phyloP scores from a whole-genome alignment of 1,140 invertebrate genomes.

The Berghia stephanieae region DNA sequence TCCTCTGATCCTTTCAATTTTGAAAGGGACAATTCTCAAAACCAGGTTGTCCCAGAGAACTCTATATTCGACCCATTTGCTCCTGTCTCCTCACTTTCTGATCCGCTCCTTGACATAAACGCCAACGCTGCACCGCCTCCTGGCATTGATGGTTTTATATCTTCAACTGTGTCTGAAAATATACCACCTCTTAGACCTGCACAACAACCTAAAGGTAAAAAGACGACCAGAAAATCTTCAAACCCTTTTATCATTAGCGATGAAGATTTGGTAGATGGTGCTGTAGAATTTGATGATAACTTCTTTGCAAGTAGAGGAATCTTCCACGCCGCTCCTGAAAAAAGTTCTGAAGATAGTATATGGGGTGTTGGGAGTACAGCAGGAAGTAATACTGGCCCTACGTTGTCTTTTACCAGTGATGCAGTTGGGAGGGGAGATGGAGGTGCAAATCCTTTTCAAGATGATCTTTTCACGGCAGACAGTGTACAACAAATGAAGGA shows the following conservation, averaged over 20 bases:
- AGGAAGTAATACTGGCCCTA: constrained; percentile 26
- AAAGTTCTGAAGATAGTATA: constrained; percentile 32
- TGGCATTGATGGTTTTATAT: too few relatives aligned
- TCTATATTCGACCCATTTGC: constrained; percentile 22
- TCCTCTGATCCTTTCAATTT: too few relatives aligned
- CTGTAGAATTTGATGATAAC: constrained; percentile 48
- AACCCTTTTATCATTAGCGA: constrained; percentile 28
- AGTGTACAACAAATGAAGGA: constrained; percentile 29
- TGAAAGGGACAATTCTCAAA: too few relatives aligned
- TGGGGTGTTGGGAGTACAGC: constrained; percentile 29
- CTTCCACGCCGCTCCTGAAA: constrained; percentile 17
- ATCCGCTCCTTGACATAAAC: constrained; percentile 28
- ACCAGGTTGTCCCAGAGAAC: too few relatives aligned
- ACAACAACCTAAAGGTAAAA: not conserved
- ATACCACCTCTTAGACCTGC: constrained; percentile 17
- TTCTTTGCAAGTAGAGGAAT: constrained; percentile 44
- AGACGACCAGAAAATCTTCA: constrained; percentile 18
- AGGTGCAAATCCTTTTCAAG: constrained; percentile 57
- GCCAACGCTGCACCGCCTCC: constrained; percentile 23
- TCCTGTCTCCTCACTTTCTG: not conserved
- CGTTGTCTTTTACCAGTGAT: constrained; percentile 5
- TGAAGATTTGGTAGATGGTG: constrained; percentile 37
- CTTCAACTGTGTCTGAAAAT: not conserved
- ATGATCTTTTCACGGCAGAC: constrained; percentile 51
- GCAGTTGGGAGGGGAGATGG: too few relatives aligned